phyloP scores from a whole-genome alignment of 2,113 vertebrate genomes.

The Ptyas mucosa region DNA sequence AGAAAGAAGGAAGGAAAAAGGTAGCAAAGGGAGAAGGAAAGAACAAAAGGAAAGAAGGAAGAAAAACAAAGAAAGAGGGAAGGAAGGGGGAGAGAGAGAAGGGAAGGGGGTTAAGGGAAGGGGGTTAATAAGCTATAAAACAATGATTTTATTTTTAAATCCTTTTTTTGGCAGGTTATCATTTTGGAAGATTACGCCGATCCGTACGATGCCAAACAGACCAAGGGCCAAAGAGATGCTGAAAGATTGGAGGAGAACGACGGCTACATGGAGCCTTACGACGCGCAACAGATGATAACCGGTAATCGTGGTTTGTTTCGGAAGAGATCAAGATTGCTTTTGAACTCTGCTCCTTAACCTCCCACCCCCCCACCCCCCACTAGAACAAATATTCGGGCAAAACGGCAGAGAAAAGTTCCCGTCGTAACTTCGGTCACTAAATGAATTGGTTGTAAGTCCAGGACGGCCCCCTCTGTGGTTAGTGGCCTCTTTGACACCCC shows the following conservation, averaged over 20 bases:
- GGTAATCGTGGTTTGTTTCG: constrained; percentile 64
- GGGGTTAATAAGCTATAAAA: neutral
- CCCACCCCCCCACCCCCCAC: too few relatives aligned
- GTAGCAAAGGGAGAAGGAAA: too few relatives aligned
- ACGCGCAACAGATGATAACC: constrained; percentile 96
- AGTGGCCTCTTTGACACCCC: too few relatives aligned
- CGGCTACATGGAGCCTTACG: constrained; percentile 95
- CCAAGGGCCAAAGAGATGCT: constrained; percentile 85
- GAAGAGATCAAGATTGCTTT: neutral
- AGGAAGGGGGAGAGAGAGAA: too few relatives aligned
- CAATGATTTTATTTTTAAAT: neutral
- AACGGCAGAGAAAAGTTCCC: neutral
- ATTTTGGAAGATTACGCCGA: constrained; percentile 94
- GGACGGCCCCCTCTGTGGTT: too few relatives aligned
- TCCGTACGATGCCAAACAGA: constrained; percentile 89
- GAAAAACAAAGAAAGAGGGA: too few relatives aligned
- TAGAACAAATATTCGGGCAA: neutral
- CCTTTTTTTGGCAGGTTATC: constrained; percentile 73
- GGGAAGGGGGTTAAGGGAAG: too few relatives aligned
- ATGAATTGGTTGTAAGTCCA: too few relatives aligned
- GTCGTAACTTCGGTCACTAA: too few relatives aligned
- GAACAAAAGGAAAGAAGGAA: too few relatives aligned
- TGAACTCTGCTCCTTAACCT: neutral
- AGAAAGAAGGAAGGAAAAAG: too few relatives aligned
- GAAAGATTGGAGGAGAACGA: constrained; percentile 89